Conservation (phyloP, 2,888 invertebrate species). For the Steinernema carpocapsae region DNA sequence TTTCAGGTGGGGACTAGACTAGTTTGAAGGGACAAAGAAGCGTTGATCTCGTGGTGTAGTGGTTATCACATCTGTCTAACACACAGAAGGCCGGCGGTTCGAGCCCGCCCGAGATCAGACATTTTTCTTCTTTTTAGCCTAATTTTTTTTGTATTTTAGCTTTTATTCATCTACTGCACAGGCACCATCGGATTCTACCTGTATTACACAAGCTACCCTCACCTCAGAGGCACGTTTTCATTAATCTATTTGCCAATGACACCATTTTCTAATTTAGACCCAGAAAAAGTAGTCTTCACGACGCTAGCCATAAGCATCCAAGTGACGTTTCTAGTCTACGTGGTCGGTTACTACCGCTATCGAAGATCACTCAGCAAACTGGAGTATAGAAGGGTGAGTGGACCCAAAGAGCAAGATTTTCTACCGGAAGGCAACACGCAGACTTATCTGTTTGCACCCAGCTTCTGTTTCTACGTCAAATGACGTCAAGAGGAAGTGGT, state of each 20-base stretch:
- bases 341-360: conserved; percentile 18
- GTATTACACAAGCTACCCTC: not conserved
- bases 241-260: not conserved
- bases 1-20: not conserved
- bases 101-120: not conserved
- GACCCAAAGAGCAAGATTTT: no score
- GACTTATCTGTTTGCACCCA: no score
- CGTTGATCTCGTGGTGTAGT: not conserved
- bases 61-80: not conserved
- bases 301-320: not conserved
- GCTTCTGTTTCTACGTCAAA: no score
- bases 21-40: not conserved
- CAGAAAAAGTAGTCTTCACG: not conserved
- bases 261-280: not conserved
- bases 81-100: not conserved
- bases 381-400: not conserved
- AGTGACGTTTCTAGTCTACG: not conserved
- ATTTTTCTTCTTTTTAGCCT: not conserved
- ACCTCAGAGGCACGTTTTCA: not conserved
- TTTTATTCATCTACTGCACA: not conserved
- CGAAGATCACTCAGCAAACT: conserved; percentile 1
- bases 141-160: not conserved
- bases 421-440: no score
- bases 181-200: not conserved
- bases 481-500: no score